Percentiles rank a stretch among this genome's conserved stretches.
Evolutionary conservation across 1,140 invertebrate species (phyloP).

Genomic region (Adoxophyes honmai): DNA sequence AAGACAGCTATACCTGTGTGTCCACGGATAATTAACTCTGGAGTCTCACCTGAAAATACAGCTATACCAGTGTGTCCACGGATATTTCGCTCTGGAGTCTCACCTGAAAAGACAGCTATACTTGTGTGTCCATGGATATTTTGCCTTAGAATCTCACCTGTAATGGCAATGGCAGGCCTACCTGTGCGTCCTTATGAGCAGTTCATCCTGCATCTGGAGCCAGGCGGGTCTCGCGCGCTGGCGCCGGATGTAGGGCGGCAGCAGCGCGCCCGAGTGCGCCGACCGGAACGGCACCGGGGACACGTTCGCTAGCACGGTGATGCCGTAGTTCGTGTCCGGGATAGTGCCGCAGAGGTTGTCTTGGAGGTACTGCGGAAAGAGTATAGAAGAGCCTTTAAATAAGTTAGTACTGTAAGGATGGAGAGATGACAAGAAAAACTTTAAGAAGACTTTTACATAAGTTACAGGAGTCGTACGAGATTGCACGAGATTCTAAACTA

Average conservation of each 20-base stretch:
- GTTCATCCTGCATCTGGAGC: constrained; percentile 84
- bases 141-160: neutral
- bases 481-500: too few relatives aligned
- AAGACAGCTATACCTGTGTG: too few relatives aligned
- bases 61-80: too few relatives aligned
- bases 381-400: too few relatives aligned
- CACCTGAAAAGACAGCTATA: too few relatives aligned
- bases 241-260: constrained; percentile 88
- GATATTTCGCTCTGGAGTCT: too few relatives aligned
- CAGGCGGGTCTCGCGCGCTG: constrained; percentile 83
- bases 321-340: constrained; percentile 38
- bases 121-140: constrained; percentile 5
- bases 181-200: constrained; percentile 81
- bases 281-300: constrained; percentile 78
- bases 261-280: constrained; percentile 80
- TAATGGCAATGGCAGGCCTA: constrained; percentile 24
- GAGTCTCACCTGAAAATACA: too few relatives aligned
- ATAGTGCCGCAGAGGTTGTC: constrained; percentile 59
- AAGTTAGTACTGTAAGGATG: too few relatives aligned
- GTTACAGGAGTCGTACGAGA: too few relatives aligned
- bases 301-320: constrained; percentile 73
- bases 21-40: too few relatives aligned
- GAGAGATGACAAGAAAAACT: too few relatives aligned
- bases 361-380: constrained; percentile 51
- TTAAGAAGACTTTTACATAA: too few relatives aligned